Conservation (phyloP, 1,140 invertebrate genomes). For the Drosophila insularis region DNA sequence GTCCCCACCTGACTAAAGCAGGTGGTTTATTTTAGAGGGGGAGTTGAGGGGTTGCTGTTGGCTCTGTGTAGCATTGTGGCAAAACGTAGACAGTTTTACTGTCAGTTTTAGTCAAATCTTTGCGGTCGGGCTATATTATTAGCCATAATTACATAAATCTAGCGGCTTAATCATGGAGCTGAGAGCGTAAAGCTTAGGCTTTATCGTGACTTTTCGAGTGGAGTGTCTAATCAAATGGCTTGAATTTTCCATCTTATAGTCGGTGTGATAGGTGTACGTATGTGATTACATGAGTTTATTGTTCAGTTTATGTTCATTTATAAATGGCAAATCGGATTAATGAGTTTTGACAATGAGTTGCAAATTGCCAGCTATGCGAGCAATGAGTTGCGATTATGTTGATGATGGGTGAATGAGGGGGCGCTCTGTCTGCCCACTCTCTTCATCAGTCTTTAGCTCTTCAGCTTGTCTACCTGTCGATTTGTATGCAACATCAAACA, state of each 20-base stretch:
- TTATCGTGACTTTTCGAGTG: conserved; percentile 47
- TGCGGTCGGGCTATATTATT: conserved; percentile 75
- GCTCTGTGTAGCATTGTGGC: background rate
- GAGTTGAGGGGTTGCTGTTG: conserved; percentile 5
- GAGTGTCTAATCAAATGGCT: conserved; percentile 69
- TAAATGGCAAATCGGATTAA: conserved; percentile 71
- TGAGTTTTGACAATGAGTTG: conserved; percentile 67
- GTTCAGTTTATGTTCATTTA: conserved; percentile 30
- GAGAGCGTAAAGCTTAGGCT: conserved; percentile 50
- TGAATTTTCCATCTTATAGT: conserved; percentile 22
- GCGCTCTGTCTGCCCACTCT: conserved; percentile 15
- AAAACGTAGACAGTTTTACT: conserved; percentile 67
- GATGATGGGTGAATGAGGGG: conserved; percentile 8
- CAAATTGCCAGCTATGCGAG: conserved; percentile 59
- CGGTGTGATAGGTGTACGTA: background rate
- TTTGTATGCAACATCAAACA: conserved; percentile 53
- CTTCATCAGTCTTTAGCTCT: background rate
- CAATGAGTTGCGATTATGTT: background rate
- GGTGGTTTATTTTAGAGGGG: background rate
- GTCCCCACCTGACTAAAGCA: background rate
- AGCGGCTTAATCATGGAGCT: conserved; percentile 48
- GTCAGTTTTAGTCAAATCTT: conserved; percentile 78
- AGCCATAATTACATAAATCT: conserved; percentile 77
- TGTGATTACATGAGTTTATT: background rate
- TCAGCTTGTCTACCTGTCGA: conserved; percentile 52